Percentiles rank a stretch among this genome's conserved stretches.
These are phyloP conservation scores for Prionailurus bengalensis DNA, from an alignment of 2,113 vertebrate genomes.

Conservation along the genomic window DNA sequence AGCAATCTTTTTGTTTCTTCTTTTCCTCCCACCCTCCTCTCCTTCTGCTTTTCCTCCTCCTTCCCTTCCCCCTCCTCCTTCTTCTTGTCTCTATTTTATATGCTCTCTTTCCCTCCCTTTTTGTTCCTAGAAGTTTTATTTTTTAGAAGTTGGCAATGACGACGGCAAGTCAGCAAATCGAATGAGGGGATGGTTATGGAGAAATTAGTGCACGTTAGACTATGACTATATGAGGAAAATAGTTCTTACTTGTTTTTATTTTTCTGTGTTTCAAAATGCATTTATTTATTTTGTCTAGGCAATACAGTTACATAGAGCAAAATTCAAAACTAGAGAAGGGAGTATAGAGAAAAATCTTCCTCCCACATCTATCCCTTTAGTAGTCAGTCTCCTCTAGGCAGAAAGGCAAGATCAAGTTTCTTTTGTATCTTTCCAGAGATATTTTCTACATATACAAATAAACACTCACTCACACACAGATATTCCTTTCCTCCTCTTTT, in stretches of 20 bases:
- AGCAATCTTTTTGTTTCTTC: background rate
- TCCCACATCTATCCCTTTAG: background rate
- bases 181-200: background rate
- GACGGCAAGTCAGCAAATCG: background rate
- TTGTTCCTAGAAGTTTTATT: background rate
- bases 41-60: background rate
- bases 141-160: background rate
- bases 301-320: background rate
- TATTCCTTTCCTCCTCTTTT: conserved; percentile 9
- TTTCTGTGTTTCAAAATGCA: background rate
- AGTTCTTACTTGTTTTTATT: background rate
- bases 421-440: background rate
- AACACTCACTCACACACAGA: background rate
- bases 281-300: background rate
- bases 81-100: background rate
- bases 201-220: background rate
- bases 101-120: background rate
- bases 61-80: background rate
- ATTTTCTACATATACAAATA: background rate
- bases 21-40: background rate
- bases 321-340: background rate
- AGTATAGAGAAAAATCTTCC: background rate
- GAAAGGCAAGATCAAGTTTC: background rate
- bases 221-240: background rate
- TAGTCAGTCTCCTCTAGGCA: background rate